Evolutionary conservation across 2,797 vertebrate species (phyloP), one percentile per base, ranked within the genome.

Genomic region (Scolopax bukidnonensis): DNA sequence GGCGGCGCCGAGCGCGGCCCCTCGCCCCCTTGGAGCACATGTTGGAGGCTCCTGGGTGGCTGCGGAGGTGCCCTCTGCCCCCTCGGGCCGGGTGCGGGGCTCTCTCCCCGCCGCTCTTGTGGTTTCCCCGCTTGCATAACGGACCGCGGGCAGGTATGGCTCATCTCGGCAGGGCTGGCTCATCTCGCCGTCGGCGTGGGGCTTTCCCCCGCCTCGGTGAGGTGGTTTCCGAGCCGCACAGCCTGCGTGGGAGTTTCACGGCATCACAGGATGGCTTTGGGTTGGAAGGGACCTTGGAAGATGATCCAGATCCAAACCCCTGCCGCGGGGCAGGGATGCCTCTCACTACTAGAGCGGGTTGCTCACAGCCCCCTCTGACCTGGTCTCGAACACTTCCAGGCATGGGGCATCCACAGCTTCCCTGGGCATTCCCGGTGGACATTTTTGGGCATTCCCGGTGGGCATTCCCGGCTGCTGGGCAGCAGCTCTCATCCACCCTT

Each of bases 61-160:
- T 20, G 71, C 28, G 21, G 41, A 9, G 32, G 21, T 25, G 23
- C 16, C 17, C 16, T 17, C 19, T 16, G 16, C 32, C 30, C 16
- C 38, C 15, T 16, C 11, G 41, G 30, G 4, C 9, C 6, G 53
- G 3, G 9, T 16, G 48, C 56, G 3, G 40, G n/a, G 61, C 69
- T 33, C 70, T 45, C 48, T 40, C 28, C 9, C 67, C 1, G 70
- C 40, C 85, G 0, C 20, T 15, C 50, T 32, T 45, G 18, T 30
- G 19, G 48, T 36, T 71, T 51, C 57, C 4, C 78, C 18, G 16
- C 25, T 79, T 64, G 81, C 79, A n/a, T 96, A 96, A 64, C 91
- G 94, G 96, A 24, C 47, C 45, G 43, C 61, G 61, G 84, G 6
- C 67, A 57, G 88, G 76, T 47, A 20, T 79, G 61, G 88, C 90